A percentile compares a stretch with the other conserved stretches of the same genome.
These are phyloP conservation scores for Tetranychus piercei DNA, from an alignment of 2,888 invertebrate species.

Conservation along the genomic window DNA sequence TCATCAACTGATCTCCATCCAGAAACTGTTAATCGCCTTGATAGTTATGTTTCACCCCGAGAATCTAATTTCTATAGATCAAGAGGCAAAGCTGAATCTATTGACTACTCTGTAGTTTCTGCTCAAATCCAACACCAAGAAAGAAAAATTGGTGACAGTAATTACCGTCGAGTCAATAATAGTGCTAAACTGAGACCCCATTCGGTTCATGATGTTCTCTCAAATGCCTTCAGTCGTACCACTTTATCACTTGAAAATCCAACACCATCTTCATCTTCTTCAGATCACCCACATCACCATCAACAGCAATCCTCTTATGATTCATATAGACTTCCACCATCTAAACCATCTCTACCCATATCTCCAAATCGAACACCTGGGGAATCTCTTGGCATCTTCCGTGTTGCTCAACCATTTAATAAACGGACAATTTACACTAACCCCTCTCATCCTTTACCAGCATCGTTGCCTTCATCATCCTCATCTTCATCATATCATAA, in stretches of 20 bases:
- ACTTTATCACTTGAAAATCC: background rate
- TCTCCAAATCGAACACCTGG: background rate
- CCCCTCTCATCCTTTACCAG: background rate
- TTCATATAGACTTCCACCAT: background rate
- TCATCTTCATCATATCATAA: background rate
- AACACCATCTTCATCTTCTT: background rate
- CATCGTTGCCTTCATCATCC: background rate
- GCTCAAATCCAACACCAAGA: conserved; percentile 30
- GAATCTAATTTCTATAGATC: background rate
- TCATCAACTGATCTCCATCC: background rate
- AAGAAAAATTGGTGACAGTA: conserved; percentile 42
- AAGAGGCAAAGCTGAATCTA: conserved; percentile 28
- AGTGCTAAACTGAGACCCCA: conserved; percentile 12
- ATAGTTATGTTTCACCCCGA: background rate
- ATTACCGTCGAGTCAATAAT: conserved; percentile 33
- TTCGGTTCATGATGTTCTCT: conserved; percentile 15
- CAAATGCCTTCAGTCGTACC: background rate
- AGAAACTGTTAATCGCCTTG: background rate
- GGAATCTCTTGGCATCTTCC: conserved; percentile 6
- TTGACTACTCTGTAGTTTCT: conserved; percentile 41
- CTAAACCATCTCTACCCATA: conserved; percentile 1
- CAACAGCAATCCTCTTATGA: conserved; percentile 1
- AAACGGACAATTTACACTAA: background rate
- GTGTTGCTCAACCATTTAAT: conserved; percentile 8
- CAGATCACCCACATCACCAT: background rate